A percentile compares a stretch with the other conserved stretches of the same genome.
Evolutionary conservation across 2,888 invertebrate genomes (phyloP).

Genomic region (Monochamus alternatus): DNA sequence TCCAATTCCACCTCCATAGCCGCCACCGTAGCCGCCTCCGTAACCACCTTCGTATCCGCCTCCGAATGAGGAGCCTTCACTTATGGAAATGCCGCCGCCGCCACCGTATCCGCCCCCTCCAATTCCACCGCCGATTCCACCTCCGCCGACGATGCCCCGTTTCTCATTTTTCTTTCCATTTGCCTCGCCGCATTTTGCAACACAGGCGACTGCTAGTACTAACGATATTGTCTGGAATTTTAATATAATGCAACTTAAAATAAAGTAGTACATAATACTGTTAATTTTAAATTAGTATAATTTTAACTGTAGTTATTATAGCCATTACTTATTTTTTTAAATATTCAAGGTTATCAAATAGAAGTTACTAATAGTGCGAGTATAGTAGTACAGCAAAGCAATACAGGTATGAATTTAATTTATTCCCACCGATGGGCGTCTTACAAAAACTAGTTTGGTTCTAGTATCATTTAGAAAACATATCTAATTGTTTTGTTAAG

Average conservation of each 20-base stretch:
- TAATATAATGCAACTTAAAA: background rate
- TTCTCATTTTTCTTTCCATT: conserved; percentile 56
- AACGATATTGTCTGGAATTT: conserved; percentile 53
- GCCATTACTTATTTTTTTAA: too few relatives aligned
- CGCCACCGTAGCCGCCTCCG: conserved; percentile 32
- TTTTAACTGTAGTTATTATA: too few relatives aligned
- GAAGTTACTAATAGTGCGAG: too few relatives aligned
- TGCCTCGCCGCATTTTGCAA: conserved; percentile 60
- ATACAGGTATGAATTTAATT: too few relatives aligned
- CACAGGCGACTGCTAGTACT: conserved; percentile 61
- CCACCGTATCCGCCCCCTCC: conserved; percentile 14
- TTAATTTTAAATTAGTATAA: too few relatives aligned
- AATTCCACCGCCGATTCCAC: conserved; percentile 44
- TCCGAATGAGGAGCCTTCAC: conserved; percentile 19
- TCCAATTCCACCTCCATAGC: conserved; percentile 26
- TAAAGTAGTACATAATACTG: too few relatives aligned
- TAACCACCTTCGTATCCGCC: conserved; percentile 24
- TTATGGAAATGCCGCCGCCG: conserved; percentile 6
- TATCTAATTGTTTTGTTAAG: too few relatives aligned
- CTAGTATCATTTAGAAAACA: too few relatives aligned
- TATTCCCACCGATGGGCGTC: too few relatives aligned
- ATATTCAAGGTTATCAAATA: too few relatives aligned
- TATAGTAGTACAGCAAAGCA: too few relatives aligned
- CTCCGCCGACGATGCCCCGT: conserved; percentile 60
- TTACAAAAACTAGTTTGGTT: too few relatives aligned